Evolutionary conservation across 2,113 vertebrate species (phyloP).

Genomic region (Brevimyrus niger): DNA sequence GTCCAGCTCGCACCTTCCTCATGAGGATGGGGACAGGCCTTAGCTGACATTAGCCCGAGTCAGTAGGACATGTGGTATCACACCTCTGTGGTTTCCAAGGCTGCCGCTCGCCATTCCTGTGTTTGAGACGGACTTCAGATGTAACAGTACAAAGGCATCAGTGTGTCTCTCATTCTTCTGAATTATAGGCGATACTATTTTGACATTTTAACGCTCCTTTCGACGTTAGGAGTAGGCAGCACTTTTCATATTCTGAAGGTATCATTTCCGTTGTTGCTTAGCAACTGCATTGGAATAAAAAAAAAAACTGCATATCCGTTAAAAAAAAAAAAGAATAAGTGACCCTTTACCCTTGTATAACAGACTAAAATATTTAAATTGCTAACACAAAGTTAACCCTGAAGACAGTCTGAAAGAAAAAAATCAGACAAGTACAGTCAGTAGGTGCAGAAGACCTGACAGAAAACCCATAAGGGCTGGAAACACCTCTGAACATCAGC

Average conservation of each 20-base stretch:
- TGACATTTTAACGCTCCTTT: neutral
- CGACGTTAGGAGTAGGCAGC: neutral
- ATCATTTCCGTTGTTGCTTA: constrained; percentile 5
- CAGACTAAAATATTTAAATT: neutral
- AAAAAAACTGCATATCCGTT: constrained; percentile 1
- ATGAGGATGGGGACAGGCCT: neutral
- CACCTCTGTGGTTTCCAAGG: neutral
- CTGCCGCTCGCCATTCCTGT: neutral
- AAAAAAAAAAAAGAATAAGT: neutral
- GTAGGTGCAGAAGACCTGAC: neutral
- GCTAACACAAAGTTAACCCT: constrained; percentile 17
- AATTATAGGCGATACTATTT: neutral
- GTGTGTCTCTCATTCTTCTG: neutral
- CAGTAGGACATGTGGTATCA: neutral
- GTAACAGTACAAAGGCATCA: neutral
- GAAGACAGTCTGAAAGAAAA: neutral
- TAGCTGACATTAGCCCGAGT: neutral
- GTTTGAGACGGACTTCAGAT: neutral
- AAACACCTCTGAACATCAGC: neutral
- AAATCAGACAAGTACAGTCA: neutral
- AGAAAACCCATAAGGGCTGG: neutral
- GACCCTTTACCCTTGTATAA: neutral
- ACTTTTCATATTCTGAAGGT: neutral
- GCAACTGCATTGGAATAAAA: neutral
- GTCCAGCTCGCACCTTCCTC: neutral